Evolutionary conservation across 2,797 vertebrate species (phyloP).

Genomic region (Malurus leucopterus): DNA sequence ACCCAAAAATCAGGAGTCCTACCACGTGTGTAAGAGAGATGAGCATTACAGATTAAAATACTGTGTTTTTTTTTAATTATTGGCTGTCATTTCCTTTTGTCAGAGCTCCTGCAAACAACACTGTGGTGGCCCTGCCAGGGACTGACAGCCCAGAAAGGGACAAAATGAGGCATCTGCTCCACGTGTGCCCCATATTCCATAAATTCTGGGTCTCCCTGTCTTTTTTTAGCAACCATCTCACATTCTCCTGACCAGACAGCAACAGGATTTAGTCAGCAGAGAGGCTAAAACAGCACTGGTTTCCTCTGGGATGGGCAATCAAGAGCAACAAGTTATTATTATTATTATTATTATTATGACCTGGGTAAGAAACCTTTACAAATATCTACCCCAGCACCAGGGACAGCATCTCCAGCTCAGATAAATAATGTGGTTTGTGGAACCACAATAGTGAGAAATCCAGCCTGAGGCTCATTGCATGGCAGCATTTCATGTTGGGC

Average conservation of each 20-base stretch:
- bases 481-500: neutral
- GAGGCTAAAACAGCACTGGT: neutral
- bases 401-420: neutral
- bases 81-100: neutral
- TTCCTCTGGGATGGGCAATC: neutral
- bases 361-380: neutral
- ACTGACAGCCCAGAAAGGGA: neutral
- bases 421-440: neutral
- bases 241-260: neutral
- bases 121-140: neutral
- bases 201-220: neutral
- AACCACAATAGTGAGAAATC: neutral
- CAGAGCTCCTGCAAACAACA: neutral
- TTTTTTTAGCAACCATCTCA: neutral
- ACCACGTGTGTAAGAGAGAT: neutral
- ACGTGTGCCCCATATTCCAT: neutral
- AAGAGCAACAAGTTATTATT: neutral
- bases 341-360: neutral
- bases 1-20: neutral
- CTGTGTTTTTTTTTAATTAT: rapidly evolving
- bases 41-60: neutral
- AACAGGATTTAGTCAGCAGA: neutral
- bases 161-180: neutral
- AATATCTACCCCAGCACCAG: neutral
- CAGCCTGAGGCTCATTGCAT: neutral